Conservation (phyloP, 2,888 invertebrate species). For the Strigamia crassipes region DNA sequence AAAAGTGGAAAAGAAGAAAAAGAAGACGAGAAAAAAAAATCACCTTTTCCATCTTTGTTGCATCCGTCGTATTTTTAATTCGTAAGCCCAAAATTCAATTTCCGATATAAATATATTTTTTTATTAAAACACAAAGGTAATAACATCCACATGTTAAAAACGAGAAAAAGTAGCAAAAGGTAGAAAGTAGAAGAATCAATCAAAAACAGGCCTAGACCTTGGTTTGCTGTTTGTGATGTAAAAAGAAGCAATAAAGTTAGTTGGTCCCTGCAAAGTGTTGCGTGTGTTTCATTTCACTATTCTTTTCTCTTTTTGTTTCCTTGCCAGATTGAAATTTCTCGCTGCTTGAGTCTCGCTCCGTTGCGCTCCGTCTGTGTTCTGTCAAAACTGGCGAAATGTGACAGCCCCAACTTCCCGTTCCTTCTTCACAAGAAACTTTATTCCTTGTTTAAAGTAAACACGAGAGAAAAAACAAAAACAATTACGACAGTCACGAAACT, state of each 20-base stretch:
- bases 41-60: background rate
- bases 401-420: constrained; percentile 30
- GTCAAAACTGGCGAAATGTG: constrained; percentile 42
- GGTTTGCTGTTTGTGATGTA: background rate
- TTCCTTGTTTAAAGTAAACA: constrained; percentile 27
- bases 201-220: background rate
- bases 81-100: background rate
- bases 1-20: background rate
- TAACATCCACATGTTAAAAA: background rate
- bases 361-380: constrained; percentile 40
- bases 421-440: constrained; percentile 34
- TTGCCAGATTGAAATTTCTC: constrained; percentile 40
- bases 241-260: constrained; percentile 31
- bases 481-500: constrained; percentile 3
- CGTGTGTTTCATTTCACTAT: constrained; percentile 37
- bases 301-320: constrained; percentile 30
- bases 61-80: constrained; percentile 2
- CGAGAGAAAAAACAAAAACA: background rate
- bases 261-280: constrained; percentile 31
- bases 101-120: background rate
- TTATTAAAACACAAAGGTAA: background rate
- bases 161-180: background rate
- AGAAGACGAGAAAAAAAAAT: too few species aligned
- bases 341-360: constrained; percentile 40
- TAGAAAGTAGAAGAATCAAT: background rate